Conservation (phyloP, 2,797 vertebrate genomes). For the Pyrocephalus nanus region DNA sequence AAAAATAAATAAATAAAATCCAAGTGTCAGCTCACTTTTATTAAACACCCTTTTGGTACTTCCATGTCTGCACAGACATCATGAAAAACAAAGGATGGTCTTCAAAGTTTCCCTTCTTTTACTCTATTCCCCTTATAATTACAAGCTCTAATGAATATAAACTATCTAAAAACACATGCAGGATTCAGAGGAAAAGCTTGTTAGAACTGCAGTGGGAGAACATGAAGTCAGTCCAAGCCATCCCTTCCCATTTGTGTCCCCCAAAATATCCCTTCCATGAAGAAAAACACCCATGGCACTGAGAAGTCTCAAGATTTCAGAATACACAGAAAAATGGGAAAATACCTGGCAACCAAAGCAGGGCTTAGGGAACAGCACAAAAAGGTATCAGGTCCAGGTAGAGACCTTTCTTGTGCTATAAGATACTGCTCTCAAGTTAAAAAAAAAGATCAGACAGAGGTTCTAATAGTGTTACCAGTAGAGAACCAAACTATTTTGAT, state of each 20-base stretch:
- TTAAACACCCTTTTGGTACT: neutral
- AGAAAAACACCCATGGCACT: neutral
- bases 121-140: neutral
- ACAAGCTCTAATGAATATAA: neutral
- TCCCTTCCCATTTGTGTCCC: neutral
- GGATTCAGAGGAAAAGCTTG: neutral
- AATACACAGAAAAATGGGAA: neutral
- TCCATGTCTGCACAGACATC: neutral
- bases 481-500: constrained; percentile 40
- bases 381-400: neutral
- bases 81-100: neutral
- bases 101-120: constrained; percentile 36
- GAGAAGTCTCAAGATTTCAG: neutral
- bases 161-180: neutral
- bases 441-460: neutral
- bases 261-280: neutral
- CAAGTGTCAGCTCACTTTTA: neutral
- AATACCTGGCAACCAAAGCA: neutral
- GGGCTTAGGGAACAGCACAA: neutral
- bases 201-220: neutral
- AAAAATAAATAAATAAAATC: neutral
- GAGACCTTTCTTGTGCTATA: neutral
- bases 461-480: neutral
- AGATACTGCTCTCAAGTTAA: neutral
- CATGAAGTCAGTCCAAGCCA: neutral